phyloP scores from a whole-genome alignment of 2,797 vertebrate genomes.

The Cyprinella venusta region DNA sequence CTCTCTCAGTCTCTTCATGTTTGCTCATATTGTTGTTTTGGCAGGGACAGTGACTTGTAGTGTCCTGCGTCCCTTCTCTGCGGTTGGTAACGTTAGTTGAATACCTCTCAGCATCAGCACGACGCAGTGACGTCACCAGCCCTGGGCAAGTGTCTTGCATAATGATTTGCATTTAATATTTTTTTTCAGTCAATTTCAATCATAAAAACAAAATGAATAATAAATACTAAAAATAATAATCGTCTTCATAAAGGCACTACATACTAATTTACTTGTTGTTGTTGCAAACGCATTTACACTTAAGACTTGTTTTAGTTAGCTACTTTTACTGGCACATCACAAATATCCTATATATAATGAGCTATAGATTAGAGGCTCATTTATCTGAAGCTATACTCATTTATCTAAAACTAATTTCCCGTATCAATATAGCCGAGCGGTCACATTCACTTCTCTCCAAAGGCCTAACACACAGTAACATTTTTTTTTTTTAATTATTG shows the following conservation, averaged over 20 bases:
- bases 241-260: neutral
- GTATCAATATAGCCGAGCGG: no score
- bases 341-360: neutral
- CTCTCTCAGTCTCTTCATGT: constrained; percentile 37
- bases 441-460: no score
- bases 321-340: neutral
- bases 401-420: neutral
- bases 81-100: no score
- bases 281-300: neutral
- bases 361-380: neutral
- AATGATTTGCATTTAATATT: neutral
- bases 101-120: neutral
- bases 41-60: no score
- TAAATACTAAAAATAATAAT: neutral
- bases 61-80: neutral
- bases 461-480: no score
- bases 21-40: constrained; percentile 49
- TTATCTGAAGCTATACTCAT: neutral
- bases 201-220: neutral
- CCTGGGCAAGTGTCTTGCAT: neutral
- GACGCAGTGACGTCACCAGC: neutral
- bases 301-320: neutral
- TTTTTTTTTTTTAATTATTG: no score
- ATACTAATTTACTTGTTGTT: neutral
- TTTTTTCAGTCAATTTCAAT: neutral